A percentile compares a stretch with the other conserved stretches of the same genome.
Evolutionary conservation across 2,113 vertebrate species (phyloP).

Genomic region (Ochotona curzoniae): DNA sequence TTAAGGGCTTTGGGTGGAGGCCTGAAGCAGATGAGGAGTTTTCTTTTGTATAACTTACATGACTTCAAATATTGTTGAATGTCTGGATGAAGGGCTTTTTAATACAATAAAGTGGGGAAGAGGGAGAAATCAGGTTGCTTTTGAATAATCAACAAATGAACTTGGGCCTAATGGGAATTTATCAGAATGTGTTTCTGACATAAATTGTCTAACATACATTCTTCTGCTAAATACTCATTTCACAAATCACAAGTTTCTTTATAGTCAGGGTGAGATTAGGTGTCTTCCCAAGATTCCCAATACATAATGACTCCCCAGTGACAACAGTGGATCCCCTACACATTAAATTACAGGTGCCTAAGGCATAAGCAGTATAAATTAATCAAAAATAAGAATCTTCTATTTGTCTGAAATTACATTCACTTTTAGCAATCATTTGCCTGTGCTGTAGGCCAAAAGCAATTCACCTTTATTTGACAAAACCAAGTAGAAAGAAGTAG

Average conservation of each 20-base stretch:
- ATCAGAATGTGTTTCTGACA: slow-evolving; percentile 20
- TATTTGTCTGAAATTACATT: neutral
- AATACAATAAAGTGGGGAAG: neutral
- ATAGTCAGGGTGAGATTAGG: neutral
- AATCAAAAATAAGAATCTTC: neutral
- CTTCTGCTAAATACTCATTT: slow-evolving; percentile 32
- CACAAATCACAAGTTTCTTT: neutral
- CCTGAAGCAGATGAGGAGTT: neutral
- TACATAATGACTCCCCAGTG: neutral
- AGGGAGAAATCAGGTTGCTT: neutral
- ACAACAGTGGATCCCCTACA: neutral
- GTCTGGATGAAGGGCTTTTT: neutral
- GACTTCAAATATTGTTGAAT: neutral
- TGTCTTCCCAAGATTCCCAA: neutral
- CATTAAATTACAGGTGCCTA: neutral
- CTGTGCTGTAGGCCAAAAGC: neutral
- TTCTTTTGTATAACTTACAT: neutral
- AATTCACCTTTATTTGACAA: slow-evolving; percentile 1
- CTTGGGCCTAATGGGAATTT: neutral
- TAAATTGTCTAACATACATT: slow-evolving; percentile 33
- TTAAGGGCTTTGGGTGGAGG: neutral
- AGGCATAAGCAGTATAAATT: neutral
- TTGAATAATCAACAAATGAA: neutral
- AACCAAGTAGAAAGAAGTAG: neutral
- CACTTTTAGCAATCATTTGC: neutral